Conservation (phyloP, 1,140 invertebrate species). For the Manduca sexta region DNA sequence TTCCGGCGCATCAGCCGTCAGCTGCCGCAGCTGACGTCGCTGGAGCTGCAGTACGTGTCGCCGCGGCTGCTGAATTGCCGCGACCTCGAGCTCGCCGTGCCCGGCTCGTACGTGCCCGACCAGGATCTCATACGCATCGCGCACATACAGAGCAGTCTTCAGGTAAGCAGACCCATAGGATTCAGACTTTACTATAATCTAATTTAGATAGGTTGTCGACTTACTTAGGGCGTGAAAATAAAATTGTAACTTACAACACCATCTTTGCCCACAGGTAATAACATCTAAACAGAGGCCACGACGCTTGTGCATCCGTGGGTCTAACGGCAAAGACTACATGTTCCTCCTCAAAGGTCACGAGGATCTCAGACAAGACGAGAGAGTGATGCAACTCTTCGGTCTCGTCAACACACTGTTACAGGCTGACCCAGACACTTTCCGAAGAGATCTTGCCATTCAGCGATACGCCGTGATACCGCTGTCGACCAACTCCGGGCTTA, state of each 20-base stretch:
- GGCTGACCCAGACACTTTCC: slow-evolving; percentile 82
- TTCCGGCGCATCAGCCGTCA: slow-evolving; percentile 96
- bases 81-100: slow-evolving; percentile 95
- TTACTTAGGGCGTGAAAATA: no score
- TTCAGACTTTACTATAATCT: no score
- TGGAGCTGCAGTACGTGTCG: slow-evolving; percentile 97
- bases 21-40: slow-evolving; percentile 89
- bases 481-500: slow-evolving; percentile 98
- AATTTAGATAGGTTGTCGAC: no score
- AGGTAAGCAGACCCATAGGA: slow-evolving; percentile 77
- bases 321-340: slow-evolving; percentile 97
- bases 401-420: slow-evolving; percentile 87
- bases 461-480: slow-evolving; percentile 95
- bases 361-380: slow-evolving; percentile 88
- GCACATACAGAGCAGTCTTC: slow-evolving; percentile 86
- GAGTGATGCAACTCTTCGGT: slow-evolving; percentile 92
- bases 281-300: slow-evolving; percentile 92
- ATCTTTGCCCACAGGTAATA: no score
- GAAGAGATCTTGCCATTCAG: slow-evolving; percentile 79
- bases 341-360: slow-evolving; percentile 98
- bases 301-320: slow-evolving; percentile 93
- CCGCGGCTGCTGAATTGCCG: slow-evolving; percentile 91
- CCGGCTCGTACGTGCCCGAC: slow-evolving; percentile 95
- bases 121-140: slow-evolving; percentile 91
- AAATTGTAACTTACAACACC: no score